A percentile compares a stretch with the other conserved stretches of the same genome.
Evolutionary conservation across 2,797 vertebrate species (phyloP).

Genomic region (Manis javanica): DNA sequence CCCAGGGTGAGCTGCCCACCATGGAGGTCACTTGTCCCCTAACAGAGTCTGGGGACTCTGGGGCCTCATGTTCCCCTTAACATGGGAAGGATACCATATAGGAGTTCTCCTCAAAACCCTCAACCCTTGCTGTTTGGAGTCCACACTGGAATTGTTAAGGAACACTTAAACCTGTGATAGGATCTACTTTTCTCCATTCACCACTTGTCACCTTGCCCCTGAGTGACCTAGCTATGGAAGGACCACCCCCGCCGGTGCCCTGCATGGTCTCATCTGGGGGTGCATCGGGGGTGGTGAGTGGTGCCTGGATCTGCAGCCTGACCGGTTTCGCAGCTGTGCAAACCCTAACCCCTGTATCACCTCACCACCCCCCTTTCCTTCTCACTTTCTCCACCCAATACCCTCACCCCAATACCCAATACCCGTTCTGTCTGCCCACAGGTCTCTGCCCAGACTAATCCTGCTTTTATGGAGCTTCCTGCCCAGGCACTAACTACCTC

Average conservation of each 20-base stretch:
- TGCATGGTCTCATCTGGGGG: background rate
- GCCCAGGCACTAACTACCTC: slow-evolving; percentile 55
- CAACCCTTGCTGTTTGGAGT: background rate
- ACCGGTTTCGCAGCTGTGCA: background rate
- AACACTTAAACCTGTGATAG: background rate
- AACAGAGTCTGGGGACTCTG: too few species aligned
- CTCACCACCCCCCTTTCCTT: background rate
- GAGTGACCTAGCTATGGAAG: background rate
- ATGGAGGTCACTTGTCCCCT: background rate
- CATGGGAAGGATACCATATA: background rate
- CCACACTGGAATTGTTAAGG: background rate
- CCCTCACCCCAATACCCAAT: background rate
- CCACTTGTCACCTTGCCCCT: background rate
- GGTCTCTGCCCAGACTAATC: slow-evolving; percentile 74
- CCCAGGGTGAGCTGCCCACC: background rate
- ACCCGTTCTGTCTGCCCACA: slow-evolving; percentile 20
- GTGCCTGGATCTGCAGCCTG: background rate
- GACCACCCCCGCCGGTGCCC: background rate
- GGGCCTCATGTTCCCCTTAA: background rate
- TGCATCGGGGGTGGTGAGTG: background rate
- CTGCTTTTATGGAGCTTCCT: slow-evolving; percentile 52
- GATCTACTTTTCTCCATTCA: background rate
- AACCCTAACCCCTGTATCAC: background rate
- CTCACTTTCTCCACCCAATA: background rate
- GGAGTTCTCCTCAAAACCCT: background rate